Evolutionary conservation across 2,888 invertebrate genomes (phyloP).

Genomic region (Cantharis lateralis): DNA sequence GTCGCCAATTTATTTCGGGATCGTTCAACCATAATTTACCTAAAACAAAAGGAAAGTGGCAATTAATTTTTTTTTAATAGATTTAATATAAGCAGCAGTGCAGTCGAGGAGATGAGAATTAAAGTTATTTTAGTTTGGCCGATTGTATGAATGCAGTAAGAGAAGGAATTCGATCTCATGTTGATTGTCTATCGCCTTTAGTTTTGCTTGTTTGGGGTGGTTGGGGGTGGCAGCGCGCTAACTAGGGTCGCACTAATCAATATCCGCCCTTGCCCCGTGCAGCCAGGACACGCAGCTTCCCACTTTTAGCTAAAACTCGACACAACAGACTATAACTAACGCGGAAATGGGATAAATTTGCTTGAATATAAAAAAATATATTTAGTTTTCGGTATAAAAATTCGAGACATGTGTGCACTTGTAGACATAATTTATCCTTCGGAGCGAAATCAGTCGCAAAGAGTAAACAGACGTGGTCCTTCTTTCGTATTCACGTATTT

Average conservation of each 20-base stretch:
- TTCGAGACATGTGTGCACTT: constrained; percentile 28
- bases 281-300: constrained; percentile 47
- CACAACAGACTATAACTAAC: constrained; percentile 39
- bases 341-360: constrained; percentile 18
- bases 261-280: constrained; percentile 46
- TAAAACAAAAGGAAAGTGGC: constrained; percentile 43
- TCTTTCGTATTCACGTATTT: constrained; percentile 36
- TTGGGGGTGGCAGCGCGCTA: constrained; percentile 49
- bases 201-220: constrained; percentile 31
- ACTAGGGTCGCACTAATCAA: constrained; percentile 58
- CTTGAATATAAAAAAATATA: background rate
- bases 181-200: constrained; percentile 35
- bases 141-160: background rate
- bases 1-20: constrained; percentile 56
- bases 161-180: constrained; percentile 20
- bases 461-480: constrained; percentile 43
- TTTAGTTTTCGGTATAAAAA: background rate
- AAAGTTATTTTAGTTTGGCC: background rate
- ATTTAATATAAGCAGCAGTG: background rate
- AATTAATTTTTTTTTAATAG: background rate
- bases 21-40: constrained; percentile 59
- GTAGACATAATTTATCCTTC: constrained; percentile 36
- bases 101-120: background rate
- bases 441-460: constrained; percentile 41
- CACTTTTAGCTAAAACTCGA: constrained; percentile 43